A percentile compares a stretch with the other conserved stretches of the same genome.
phyloP scores from a whole-genome alignment of 2,797 vertebrate genomes.

The Mus spretus region DNA sequence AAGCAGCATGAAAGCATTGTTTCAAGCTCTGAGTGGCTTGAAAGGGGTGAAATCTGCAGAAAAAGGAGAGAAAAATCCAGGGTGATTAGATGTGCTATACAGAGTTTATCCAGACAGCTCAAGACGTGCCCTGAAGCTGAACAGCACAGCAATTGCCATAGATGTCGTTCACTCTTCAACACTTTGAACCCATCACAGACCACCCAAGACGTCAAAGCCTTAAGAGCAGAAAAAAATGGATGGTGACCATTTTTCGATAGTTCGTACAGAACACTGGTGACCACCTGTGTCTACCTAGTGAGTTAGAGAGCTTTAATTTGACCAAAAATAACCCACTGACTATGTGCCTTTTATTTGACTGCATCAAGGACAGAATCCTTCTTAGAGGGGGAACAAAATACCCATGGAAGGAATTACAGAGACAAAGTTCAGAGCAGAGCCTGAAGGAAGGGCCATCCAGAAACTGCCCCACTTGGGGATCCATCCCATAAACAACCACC shows the following conservation, averaged over 20 bases:
- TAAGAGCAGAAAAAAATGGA: not conserved
- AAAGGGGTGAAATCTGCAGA: conserved; percentile 36
- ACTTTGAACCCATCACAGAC: not conserved
- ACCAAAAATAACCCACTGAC: conserved; percentile 11
- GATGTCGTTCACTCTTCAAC: not conserved
- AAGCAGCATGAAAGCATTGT: conserved; percentile 19
- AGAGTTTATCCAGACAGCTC: conserved; percentile 27
- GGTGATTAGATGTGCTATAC: not conserved
- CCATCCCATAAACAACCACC: too few relatives aligned
- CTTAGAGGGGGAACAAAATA: too few relatives aligned
- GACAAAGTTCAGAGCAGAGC: too few relatives aligned
- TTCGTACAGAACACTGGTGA: not conserved
- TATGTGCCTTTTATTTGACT: not conserved
- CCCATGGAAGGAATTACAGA: too few relatives aligned
- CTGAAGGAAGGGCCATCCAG: too few relatives aligned
- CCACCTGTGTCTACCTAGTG: not conserved
- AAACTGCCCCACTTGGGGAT: too few relatives aligned
- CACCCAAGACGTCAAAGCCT: not conserved
- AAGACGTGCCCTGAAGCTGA: conserved; percentile 31
- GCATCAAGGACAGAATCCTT: not conserved
- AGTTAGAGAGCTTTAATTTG: not conserved
- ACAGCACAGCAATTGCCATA: not conserved
- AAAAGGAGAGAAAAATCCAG: not conserved
- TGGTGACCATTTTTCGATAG: not conserved
- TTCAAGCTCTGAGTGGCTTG: conserved; percentile 50